Evolutionary conservation across 1,140 invertebrate genomes (phyloP).

Genomic region (Nomia melanderi): DNA sequence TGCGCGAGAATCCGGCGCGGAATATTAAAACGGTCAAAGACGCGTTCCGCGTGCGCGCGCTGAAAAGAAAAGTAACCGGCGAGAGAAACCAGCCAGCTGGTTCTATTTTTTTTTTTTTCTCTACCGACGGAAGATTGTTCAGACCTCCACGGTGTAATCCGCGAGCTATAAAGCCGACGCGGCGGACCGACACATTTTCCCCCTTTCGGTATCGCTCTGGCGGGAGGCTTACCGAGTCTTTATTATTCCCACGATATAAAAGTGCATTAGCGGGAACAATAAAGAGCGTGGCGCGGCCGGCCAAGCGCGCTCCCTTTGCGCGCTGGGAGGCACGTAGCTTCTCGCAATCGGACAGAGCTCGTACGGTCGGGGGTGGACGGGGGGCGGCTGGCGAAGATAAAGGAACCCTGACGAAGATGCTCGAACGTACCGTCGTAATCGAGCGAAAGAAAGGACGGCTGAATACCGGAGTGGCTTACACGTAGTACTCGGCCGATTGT

Average conservation of each 20-base stretch:
- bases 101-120: too few species aligned
- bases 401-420: constrained; percentile 4
- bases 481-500: constrained; percentile 20
- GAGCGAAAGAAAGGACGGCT: constrained; percentile 11
- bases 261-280: constrained; percentile 53
- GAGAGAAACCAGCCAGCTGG: too few species aligned
- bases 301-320: constrained; percentile 13
- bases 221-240: constrained; percentile 47
- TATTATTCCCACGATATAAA: constrained; percentile 54
- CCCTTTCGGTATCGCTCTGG: constrained; percentile 37
- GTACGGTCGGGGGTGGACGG: not conserved
- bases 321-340: constrained; percentile 13
- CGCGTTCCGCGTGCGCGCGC: too few species aligned
- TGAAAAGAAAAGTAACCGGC: too few species aligned
- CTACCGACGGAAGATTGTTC: too few species aligned
- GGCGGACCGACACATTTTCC: not conserved
- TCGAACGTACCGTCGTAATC: constrained; percentile 2
- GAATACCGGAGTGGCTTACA: not conserved
- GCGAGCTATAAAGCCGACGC: not conserved
- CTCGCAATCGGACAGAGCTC: constrained; percentile 34
- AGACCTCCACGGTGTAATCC: not conserved
- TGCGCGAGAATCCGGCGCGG: too few species aligned
- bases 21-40: too few species aligned
- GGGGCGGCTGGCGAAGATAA: constrained; percentile 1
- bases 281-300: constrained; percentile 11